Evolutionary conservation across 2,797 vertebrate species (phyloP).

Genomic region (Eulemur coronatus): DNA sequence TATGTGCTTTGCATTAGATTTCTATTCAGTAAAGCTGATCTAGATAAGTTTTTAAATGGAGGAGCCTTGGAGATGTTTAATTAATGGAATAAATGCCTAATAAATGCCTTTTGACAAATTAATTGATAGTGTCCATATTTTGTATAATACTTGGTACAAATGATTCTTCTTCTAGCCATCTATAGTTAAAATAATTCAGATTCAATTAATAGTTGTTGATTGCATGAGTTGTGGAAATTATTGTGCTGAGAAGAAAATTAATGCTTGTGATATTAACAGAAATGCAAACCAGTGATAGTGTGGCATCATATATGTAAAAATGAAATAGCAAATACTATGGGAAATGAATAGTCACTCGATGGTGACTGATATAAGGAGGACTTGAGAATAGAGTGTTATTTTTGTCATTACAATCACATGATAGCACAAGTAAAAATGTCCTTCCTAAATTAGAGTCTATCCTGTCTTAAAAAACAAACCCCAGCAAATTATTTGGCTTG

Average conservation of each 20-base stretch:
- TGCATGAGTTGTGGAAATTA: neutral
- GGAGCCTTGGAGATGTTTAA: neutral
- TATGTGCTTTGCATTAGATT: neutral
- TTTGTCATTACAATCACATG: neutral
- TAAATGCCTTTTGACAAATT: slow-evolving; percentile 12
- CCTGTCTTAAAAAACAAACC: neutral
- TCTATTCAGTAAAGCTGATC: neutral
- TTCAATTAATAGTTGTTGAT: slow-evolving; percentile 29
- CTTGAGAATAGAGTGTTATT: neutral
- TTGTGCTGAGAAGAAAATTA: slow-evolving; percentile 34
- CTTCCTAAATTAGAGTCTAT: neutral
- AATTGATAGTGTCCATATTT: neutral
- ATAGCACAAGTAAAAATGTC: neutral
- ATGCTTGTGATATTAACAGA: neutral
- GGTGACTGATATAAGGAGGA: neutral
- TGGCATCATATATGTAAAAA: neutral
- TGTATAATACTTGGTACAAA: neutral
- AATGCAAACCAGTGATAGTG: neutral
- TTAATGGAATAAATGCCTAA: slow-evolving; percentile 30
- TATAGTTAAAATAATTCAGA: slow-evolving; percentile 30
- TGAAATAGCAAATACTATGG: neutral
- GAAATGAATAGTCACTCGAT: neutral
- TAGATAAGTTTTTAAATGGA: neutral
- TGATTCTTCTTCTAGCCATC: neutral
- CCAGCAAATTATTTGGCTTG: neutral